Evolutionary conservation across 35 echinoderm and acorn worm species (phyloP).

Genomic region (Ophiothrix spiculata): DNA sequence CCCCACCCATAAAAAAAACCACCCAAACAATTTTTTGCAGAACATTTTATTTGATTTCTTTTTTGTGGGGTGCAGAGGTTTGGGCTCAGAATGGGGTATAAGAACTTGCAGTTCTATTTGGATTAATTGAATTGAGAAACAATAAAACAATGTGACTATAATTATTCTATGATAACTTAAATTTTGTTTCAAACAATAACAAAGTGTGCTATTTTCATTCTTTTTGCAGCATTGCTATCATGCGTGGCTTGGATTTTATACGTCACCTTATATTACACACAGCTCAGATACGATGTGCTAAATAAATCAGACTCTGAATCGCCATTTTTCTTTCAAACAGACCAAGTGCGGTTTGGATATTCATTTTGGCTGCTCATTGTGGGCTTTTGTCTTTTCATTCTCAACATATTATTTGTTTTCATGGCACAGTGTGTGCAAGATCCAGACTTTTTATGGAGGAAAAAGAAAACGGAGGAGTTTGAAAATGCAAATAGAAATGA

Average conservation of each 20-base stretch:
- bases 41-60: too few species aligned
- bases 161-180: neutral
- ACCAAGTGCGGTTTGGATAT: slow-evolving; percentile 42
- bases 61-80: too few species aligned
- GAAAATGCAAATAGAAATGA: neutral
- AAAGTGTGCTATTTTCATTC: too few species aligned
- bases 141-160: neutral
- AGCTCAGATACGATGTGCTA: slow-evolving; percentile 39
- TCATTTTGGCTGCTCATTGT: slow-evolving; percentile 58
- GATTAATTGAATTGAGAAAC: too few species aligned
- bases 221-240: slow-evolving; percentile 19
- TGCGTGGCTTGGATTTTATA: slow-evolving; percentile 26
- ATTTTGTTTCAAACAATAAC: too few species aligned
- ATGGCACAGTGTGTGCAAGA: neutral
- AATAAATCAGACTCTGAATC: slow-evolving; percentile 17
- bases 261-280: slow-evolving; percentile 35
- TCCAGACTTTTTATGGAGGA: neutral
- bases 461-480: neutral
- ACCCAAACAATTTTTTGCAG: too few species aligned
- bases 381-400: slow-evolving; percentile 29
- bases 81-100: too few species aligned
- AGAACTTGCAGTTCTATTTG: too few species aligned
- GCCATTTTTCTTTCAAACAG: slow-evolving; percentile 52
- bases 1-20: too few species aligned
- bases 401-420: neutral